Conservation (phyloP, 2,797 vertebrate genomes). For the Pipistrellus pygmaeus region DNA sequence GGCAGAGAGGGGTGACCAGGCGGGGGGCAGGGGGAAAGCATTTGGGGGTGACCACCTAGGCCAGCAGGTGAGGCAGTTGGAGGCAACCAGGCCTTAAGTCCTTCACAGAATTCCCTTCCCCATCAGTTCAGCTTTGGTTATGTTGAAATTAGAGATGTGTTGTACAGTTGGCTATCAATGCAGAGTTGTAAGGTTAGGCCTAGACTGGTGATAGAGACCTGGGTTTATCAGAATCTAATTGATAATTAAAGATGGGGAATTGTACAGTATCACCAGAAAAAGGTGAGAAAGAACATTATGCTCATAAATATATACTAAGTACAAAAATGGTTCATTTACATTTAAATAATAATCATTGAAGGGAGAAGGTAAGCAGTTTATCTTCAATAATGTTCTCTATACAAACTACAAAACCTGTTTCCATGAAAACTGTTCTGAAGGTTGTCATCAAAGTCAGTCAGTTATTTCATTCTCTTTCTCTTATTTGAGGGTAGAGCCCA, state of each 20-base stretch:
- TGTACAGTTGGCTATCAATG: background rate
- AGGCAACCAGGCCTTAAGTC: background rate
- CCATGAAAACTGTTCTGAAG: background rate
- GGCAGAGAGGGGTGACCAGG: no score
- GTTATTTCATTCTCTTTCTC: background rate
- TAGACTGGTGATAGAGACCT: background rate
- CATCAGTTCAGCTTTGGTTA: background rate
- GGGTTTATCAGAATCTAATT: background rate
- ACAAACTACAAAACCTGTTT: background rate
- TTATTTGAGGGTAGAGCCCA: conserved; percentile 10
- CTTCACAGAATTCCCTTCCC: background rate
- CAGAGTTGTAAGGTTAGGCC: background rate
- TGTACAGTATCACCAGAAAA: background rate
- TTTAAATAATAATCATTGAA: background rate
- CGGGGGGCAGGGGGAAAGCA: no score
- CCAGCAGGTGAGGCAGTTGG: no score
- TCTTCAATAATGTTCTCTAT: background rate
- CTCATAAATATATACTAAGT: background rate
- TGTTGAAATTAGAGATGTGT: background rate
- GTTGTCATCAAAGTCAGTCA: background rate
- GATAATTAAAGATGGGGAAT: background rate
- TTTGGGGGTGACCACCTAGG: no score
- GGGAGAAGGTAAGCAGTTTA: background rate
- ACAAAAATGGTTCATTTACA: background rate
- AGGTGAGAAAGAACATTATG: background rate